Evolutionary conservation across 2,888 invertebrate genomes (phyloP), one percentile per base, ranked within the genome.

Genomic region (Barypeithes pellucidus): DNA sequence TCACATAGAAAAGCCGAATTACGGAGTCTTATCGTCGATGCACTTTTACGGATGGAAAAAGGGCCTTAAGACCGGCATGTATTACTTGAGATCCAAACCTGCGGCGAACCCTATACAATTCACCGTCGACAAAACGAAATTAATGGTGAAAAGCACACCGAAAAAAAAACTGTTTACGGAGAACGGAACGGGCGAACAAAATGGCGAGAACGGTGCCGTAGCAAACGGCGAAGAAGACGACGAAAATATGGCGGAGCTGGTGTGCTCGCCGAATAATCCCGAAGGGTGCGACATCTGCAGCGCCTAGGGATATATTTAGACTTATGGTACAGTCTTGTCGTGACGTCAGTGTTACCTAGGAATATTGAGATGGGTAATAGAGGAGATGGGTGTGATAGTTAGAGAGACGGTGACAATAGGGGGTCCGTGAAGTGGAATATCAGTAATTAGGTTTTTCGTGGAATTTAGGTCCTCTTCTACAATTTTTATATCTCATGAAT

Each of bases 1-100:
- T 77, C 98, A 99, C 86, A 95, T 99, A 71, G 98, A 96, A 4
- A 94, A 95, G 83, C 97, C 99, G 4, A 95, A 93, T 82, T 95
- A 95, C 83, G 96, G 95, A 4, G 96, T 96, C 84, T 88, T 99
- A 67, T 95, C 97, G 1, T 98, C 98, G 1, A 99, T 99, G 91
- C 99, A 99, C 87, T 99, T 99, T 86, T 95, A 96, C 85, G 96
- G 95, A 0, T 99, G 99, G 99, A 94, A 95, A 87, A 90, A 93
- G 87, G 99, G 99, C 2, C 88, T 99, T 71, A 99, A 99, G 88
- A 99, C 99, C 0, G 99, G 99, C 62, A 98, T 99, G 98, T 99
- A 99, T 86, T 99, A 99, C 85, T 88, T 99, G 77, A 98, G 85
- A 50, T 98, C 98, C 0, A 98, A 97, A 84, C 96, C 99, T 5